Evolutionary conservation across 37 sponge, comb jelly and placozoan species (phyloP).

Genomic region (Chondrosia reniformis): DNA sequence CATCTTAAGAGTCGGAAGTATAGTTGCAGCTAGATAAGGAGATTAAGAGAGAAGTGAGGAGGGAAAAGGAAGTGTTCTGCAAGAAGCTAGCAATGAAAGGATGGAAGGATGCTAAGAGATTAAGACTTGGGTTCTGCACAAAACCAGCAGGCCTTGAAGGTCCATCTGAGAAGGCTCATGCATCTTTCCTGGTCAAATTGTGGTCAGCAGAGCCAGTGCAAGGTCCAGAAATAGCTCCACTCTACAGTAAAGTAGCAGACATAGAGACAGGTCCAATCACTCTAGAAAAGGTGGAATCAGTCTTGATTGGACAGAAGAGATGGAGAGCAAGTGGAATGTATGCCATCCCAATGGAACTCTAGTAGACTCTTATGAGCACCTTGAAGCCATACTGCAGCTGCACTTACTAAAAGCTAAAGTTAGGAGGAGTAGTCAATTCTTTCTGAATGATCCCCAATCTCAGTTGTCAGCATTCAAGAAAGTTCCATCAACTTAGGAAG

Average conservation of each 20-base stretch:
- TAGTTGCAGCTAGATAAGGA: neutral
- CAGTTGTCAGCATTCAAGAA: neutral
- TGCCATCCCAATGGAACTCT: neutral
- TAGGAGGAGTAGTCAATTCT: neutral
- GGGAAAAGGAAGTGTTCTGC: neutral
- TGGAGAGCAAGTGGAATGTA: neutral
- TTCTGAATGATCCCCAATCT: neutral
- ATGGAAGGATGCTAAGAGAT: neutral
- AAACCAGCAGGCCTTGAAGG: neutral
- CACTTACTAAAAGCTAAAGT: neutral
- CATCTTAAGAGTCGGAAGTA: neutral
- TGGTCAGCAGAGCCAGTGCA: slow-evolving; percentile 1
- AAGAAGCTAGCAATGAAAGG: neutral
- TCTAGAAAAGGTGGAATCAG: neutral
- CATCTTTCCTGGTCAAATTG: neutral
- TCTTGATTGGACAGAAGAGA: neutral
- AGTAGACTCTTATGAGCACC: neutral
- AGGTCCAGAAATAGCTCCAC: neutral
- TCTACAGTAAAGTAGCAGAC: neutral
- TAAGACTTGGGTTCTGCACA: neutral
- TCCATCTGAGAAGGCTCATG: neutral
- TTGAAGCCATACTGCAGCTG: neutral
- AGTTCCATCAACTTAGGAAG: neutral
- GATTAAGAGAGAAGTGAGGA: neutral
- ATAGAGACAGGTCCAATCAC: neutral